These are phyloP conservation scores for Synchiropus splendidus DNA, from an alignment of 2,113 vertebrate genomes.

Conservation along the genomic window DNA sequence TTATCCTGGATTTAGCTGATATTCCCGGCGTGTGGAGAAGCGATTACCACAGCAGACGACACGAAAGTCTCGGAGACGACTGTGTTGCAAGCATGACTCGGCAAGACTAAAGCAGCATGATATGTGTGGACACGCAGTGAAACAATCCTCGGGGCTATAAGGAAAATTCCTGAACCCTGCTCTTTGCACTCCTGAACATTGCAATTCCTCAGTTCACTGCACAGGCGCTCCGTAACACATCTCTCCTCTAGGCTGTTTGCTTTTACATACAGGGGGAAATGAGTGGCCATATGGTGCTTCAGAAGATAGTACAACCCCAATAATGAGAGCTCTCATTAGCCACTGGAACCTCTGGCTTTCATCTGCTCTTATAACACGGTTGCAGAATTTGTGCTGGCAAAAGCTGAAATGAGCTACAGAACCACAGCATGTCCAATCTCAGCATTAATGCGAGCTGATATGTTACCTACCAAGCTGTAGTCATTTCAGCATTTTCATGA, in stretches of 20 bases:
- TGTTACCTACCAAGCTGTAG: conserved; percentile 39
- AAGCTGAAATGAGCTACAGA: conserved; percentile 49
- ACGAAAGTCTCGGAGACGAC: too few species aligned
- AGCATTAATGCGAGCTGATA: conserved; percentile 53
- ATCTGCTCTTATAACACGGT: conserved; percentile 40
- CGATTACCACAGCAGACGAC: too few species aligned
- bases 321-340: conserved; percentile 58
- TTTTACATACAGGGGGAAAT: conserved; percentile 42
- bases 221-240: conserved; percentile 27
- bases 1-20: too few species aligned
- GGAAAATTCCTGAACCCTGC: conserved; percentile 48
- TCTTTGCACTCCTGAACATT: conserved; percentile 46
- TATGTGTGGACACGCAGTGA: conserved; percentile 37
- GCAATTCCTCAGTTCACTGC: conserved; percentile 54
- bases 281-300: conserved; percentile 41
- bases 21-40: conserved; percentile 5
- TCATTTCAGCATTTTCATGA: conserved; percentile 43
- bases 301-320: conserved; percentile 43
- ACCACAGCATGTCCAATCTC: conserved; percentile 48
- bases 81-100: too few species aligned
- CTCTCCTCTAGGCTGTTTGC: conserved; percentile 47
- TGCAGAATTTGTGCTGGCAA: conserved; percentile 42
- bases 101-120: conserved; percentile 20
- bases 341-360: conserved; percentile 46
- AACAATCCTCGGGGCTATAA: conserved; percentile 38